These are phyloP conservation scores for Charanyca ferruginea DNA, from an alignment of 2,888 invertebrate species.

Conservation along the genomic window DNA sequence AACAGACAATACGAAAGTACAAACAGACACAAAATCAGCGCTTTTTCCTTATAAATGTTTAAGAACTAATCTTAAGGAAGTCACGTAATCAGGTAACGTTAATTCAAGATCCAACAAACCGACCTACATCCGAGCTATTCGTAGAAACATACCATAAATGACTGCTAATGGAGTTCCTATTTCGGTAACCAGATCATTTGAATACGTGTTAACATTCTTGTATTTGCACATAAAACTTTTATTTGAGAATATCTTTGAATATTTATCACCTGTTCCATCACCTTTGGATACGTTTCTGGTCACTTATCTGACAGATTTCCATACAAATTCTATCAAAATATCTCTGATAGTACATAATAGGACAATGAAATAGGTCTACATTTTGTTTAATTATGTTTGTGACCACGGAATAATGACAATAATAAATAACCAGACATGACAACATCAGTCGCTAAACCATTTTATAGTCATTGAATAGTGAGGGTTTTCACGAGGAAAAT, in stretches of 20 bases:
- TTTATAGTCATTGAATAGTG: neutral
- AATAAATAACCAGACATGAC: neutral
- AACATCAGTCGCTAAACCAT: neutral
- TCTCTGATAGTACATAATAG: too few relatives aligned
- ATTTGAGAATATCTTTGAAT: too few relatives aligned
- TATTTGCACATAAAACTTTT: constrained; percentile 16
- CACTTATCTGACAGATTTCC: too few relatives aligned
- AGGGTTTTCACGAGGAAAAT: constrained; percentile 23
- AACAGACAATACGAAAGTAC: too few relatives aligned
- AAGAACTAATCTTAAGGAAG: constrained; percentile 37
- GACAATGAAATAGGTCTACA: too few relatives aligned
- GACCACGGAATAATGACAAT: neutral
- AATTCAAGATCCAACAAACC: constrained; percentile 47
- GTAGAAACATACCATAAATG: constrained; percentile 56
- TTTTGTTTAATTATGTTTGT: too few relatives aligned
- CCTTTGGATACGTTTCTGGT: too few relatives aligned
- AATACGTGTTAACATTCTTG: constrained; percentile 13
- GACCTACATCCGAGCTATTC: constrained; percentile 51
- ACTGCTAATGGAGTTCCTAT: constrained; percentile 57
- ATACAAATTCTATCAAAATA: too few relatives aligned
- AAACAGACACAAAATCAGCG: neutral
- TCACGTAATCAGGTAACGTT: constrained; percentile 59
- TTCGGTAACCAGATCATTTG: constrained; percentile 32
- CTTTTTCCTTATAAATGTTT: constrained; percentile 3
- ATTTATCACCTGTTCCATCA: too few relatives aligned